Evolutionary conservation across 2,797 vertebrate species (phyloP), one percentile per base, ranked within the genome.

Genomic region (Hirundo rustica): DNA sequence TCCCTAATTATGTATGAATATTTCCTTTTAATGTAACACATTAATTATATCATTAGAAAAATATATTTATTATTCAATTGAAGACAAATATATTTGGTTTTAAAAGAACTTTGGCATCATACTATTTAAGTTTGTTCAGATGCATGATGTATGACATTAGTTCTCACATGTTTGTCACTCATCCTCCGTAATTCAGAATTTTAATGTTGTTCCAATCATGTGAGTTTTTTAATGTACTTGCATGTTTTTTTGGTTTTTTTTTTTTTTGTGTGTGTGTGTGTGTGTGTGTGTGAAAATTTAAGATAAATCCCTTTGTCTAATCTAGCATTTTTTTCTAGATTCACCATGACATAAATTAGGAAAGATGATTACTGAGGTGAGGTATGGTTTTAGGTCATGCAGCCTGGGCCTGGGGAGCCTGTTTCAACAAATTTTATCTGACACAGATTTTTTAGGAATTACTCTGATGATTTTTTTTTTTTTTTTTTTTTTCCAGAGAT

Each of bases 11-110:
- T 26, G 32, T 71, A 48, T 42, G 53, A 86, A 61, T 13, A 62
- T 68, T 84, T 92, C 34, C 6, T 91, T 88, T 91, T 74, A 75
- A 47, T 78, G 23, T 5, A 75, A 88, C 57, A 4, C 7, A 73
- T 89, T 76, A 70, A 85, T 79, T 89, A 85, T 88, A 91, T 82
- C 1, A 84, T 92, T 93, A 89, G 36, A 62, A 80, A 74, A 89
- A 5, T 5, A 54, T n/a, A n/a, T n/a, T 80, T 62, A 62, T 80
- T 91, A 79, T 87, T 93, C 18, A 10, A 62, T n/a, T 65, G 30
- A 86, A 89, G 30, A 88, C 19, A 73, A 94, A 94, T 64, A 45
- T 44, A 74, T 85, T 78, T 92, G 22, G 4, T 32, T 92, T 86
- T 81, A 57, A 81, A 96, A 80, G 1, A 66, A 38, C 23, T 62